These are phyloP conservation scores for Hypselothyrea guttata DNA, from an alignment of 2,888 invertebrate genomes.

Conservation along the genomic window DNA sequence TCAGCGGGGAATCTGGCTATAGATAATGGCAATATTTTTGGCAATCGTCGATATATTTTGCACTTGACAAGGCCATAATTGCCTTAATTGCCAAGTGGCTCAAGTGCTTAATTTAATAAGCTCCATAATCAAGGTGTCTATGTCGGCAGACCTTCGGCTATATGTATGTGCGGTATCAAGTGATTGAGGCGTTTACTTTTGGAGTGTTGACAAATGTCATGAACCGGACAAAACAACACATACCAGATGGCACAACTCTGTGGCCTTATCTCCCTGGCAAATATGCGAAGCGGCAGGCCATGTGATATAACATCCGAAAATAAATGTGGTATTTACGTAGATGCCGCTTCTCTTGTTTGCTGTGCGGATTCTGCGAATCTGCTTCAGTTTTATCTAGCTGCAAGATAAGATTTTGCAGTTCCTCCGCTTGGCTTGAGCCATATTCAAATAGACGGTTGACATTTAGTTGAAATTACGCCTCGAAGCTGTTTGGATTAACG, in stretches of 20 bases:
- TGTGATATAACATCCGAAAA: conserved; percentile 54
- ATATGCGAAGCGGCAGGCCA: conserved; percentile 33
- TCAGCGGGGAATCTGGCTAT: conserved; percentile 4
- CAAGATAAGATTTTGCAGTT: conserved; percentile 41
- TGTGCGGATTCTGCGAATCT: conserved; percentile 23
- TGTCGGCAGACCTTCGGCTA: not conserved
- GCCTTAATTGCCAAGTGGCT: no score
- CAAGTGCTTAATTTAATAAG: no score
- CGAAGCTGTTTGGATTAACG: conserved; percentile 20
- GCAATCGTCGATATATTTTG: not conserved
- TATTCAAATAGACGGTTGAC: conserved; percentile 21
- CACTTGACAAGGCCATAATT: no score
- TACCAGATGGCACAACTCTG: conserved; percentile 15
- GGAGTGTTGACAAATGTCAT: conserved; percentile 30
- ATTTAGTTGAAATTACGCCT: conserved; percentile 36
- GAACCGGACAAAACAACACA: conserved; percentile 2
- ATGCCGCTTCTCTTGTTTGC: conserved; percentile 20
- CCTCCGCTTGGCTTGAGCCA: conserved; percentile 12
- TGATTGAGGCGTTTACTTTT: conserved; percentile 28
- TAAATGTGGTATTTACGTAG: conserved; percentile 69
- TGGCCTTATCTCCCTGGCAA: conserved; percentile 36
- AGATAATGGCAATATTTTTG: conserved; percentile 2
- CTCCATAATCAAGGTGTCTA: conserved; percentile 9
- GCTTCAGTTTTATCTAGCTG: conserved; percentile 26
- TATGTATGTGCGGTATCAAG: no score